These are phyloP conservation scores for Harpalus rubripes DNA, from an alignment of 2,888 invertebrate genomes.

Conservation along the genomic window DNA sequence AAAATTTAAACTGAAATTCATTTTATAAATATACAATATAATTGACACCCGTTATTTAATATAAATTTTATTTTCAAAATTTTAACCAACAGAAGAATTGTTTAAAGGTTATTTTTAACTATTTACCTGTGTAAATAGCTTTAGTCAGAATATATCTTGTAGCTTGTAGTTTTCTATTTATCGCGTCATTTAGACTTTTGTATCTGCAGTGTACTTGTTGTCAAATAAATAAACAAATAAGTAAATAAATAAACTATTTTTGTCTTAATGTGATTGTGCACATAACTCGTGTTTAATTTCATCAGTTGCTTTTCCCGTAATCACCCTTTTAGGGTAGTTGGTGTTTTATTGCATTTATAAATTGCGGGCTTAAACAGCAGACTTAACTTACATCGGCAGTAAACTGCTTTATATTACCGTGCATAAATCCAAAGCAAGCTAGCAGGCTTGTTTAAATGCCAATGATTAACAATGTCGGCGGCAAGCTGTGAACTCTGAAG, in stretches of 20 bases:
- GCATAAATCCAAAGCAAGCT: conserved; percentile 58
- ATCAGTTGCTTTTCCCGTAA: conserved; percentile 43
- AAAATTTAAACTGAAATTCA: no score
- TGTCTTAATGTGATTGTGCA: neutral
- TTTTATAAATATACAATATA: neutral
- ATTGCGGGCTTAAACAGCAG: conserved; percentile 63
- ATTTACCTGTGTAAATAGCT: no score
- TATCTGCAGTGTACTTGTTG: no score
- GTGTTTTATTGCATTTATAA: conserved; percentile 65
- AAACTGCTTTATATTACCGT: conserved; percentile 64
- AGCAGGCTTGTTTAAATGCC: conserved; percentile 58
- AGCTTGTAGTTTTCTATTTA: no score
- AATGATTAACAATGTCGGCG: conserved; percentile 59
- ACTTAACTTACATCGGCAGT: conserved; percentile 62
- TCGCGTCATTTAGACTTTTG: no score
- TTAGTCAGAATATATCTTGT: no score
- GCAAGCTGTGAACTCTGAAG: conserved; percentile 43
- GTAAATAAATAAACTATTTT: no score
- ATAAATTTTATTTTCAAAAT: neutral
- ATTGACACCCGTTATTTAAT: neutral
- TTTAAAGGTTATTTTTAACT: neutral
- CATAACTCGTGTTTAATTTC: conserved; percentile 54
- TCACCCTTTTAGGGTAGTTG: conserved; percentile 64
- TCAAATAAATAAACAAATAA: no score
- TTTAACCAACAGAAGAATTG: neutral